These are phyloP conservation scores for Zaprionus kolodkinae DNA, from an alignment of 1,140 invertebrate species.

Conservation along the genomic window DNA sequence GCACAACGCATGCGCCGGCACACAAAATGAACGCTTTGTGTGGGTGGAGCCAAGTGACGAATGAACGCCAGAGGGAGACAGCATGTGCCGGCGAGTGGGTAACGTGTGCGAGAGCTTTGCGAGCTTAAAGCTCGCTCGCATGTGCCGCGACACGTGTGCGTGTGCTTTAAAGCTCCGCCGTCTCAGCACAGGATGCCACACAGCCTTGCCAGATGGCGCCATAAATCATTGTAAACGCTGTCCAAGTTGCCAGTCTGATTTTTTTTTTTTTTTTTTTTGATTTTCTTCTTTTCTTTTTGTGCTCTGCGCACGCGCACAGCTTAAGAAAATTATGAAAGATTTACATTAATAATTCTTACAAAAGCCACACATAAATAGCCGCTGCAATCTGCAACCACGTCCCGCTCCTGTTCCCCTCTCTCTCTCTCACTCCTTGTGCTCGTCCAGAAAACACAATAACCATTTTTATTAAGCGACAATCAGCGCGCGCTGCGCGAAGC, in stretches of 20 bases:
- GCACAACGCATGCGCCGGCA: conserved; percentile 58
- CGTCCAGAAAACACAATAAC: conserved; percentile 70
- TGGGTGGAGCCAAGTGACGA: conserved; percentile 71
- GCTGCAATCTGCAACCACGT: conserved; percentile 50
- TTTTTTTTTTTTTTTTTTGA: conserved; percentile 16
- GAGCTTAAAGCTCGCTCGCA: conserved; percentile 36
- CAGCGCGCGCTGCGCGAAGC: conserved; percentile 72
- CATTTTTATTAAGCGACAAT: conserved; percentile 83
- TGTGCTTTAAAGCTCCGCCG: conserved; percentile 26
- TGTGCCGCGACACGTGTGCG: not conserved
- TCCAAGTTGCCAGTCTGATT: conserved; percentile 16
- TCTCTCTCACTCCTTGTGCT: not conserved
- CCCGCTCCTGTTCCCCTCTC: not conserved
- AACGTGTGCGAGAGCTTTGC: conserved; percentile 52
- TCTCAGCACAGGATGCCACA: conserved; percentile 49
- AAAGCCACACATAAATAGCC: conserved; percentile 81
- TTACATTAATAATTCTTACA: conserved; percentile 83
- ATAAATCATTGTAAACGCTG: conserved; percentile 54
- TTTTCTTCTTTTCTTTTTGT: not conserved
- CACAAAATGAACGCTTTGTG: conserved; percentile 76
- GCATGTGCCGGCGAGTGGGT: not conserved
- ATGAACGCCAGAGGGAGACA: conserved; percentile 45
- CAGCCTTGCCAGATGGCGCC: conserved; percentile 59
- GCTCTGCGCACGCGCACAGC: conserved; percentile 71
- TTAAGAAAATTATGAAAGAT: conserved; percentile 82